phyloP scores from a whole-genome alignment of 2,888 invertebrate species.

The Tiliacea citrago region DNA sequence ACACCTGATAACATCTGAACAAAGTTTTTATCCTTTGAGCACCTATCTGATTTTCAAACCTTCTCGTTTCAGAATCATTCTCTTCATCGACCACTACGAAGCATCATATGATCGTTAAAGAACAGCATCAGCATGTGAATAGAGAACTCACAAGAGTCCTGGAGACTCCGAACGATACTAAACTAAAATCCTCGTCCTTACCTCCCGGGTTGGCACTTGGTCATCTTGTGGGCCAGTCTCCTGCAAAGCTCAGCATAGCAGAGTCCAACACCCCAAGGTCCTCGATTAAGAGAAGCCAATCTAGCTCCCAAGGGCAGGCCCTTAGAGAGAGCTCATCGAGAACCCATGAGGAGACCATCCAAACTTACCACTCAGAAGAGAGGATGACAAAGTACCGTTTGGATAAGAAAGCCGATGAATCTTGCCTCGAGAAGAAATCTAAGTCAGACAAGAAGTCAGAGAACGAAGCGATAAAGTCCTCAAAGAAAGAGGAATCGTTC shows the following conservation, averaged over 20 bases:
- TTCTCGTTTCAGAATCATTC: conserved; percentile 85
- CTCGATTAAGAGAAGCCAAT: conserved; percentile 88
- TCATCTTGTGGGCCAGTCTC: conserved; percentile 87
- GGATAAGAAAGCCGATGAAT: conserved; percentile 86
- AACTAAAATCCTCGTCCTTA: conserved; percentile 92
- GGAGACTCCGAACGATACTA: conserved; percentile 87
- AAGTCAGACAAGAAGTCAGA: conserved; percentile 87
- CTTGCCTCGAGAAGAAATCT: conserved; percentile 88
- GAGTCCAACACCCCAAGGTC: conserved; percentile 84
- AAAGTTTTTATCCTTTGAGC: not conserved
- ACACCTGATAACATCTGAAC: not conserved
- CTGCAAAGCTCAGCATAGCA: conserved; percentile 89
- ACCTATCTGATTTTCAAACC: conserved; percentile 3
- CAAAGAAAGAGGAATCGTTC: conserved; percentile 91
- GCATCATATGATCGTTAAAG: conserved; percentile 84
- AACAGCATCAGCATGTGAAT: conserved; percentile 83
- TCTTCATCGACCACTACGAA: conserved; percentile 89
- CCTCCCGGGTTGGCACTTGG: conserved; percentile 91
- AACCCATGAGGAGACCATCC: conserved; percentile 72
- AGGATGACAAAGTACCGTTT: conserved; percentile 80
- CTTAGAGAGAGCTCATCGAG: conserved; percentile 81
- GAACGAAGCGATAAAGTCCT: conserved; percentile 86
- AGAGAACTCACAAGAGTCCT: conserved; percentile 84
- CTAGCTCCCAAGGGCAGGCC: conserved; percentile 87
- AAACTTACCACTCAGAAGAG: conserved; percentile 80